Base-by-base conservation (phyloP, 92 coral and sea anemone genomes). In the Bergia puertoricense region DNA sequence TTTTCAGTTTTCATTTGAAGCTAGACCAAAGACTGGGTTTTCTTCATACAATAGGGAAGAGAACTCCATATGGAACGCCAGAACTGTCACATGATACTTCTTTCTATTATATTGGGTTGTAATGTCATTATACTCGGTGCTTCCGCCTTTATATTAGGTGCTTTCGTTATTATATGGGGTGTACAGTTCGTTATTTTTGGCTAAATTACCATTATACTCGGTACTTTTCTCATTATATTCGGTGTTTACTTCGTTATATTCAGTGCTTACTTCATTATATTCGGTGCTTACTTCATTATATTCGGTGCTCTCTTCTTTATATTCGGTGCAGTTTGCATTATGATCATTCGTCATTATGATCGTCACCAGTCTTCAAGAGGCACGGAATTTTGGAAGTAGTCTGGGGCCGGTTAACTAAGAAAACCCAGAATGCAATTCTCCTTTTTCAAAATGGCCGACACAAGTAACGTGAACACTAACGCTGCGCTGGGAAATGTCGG, bases 371-470 rank as follows among this genome's bases (percentile, higher is more conserved):
- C 30, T 30, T 30, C 30, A 30, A 30, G 30, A 30, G 30, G 30
- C 30, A 30, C 30, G 30, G 30, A 30, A 30, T 30, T 30, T 30
- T 30, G 30, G 30, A 30, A 30, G 30, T 30, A 30, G 30, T 30
- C 30, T 30, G 30, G 30, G 30, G 30, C 30, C 30, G 30, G 30
- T 30, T 30, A 30, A 30, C 30, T 30, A 30, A 30, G 30, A 30
- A 30, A 30, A 30, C 30, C 30, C 30, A 30, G 30, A 30, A 30
- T 30, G 30, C 30, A 30, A 30, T 30, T 76, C 59, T 76, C 80
- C 80, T 42, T 76, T 76, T 42, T 76, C 80, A 76, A 45, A 77
- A 77, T 74, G 79, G 79, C 79, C 79, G 79, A 74, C 79, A 74
- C 79, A 30, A 74, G 79, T 74, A 74, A 74, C 79, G 79, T 74